Evolutionary conservation across 2,113 vertebrate genomes (phyloP).

Genomic region (Alces alces): DNA sequence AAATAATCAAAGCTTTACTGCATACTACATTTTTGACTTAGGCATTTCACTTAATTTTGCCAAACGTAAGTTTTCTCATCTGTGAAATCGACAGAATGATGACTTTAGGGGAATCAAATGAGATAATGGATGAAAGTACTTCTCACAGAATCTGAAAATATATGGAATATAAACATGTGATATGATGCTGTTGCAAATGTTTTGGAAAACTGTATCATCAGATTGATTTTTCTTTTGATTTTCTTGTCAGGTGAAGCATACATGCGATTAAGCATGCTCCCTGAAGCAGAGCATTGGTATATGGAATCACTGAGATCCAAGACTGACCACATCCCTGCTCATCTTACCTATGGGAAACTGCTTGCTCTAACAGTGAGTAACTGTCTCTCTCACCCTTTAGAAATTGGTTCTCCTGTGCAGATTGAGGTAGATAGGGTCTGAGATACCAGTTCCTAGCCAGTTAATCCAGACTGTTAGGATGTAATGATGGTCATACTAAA

Average conservation of each 20-base stretch:
- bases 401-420: fast-evolving
- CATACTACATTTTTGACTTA: not conserved
- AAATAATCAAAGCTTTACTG: not conserved
- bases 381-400: not conserved
- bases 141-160: not conserved
- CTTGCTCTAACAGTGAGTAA: constrained; percentile 91
- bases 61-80: not conserved
- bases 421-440: not conserved
- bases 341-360: constrained; percentile 96
- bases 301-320: constrained; percentile 93
- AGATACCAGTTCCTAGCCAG: not conserved
- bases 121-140: not conserved
- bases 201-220: not conserved
- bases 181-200: not conserved
- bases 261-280: constrained; percentile 91
- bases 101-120: not conserved
- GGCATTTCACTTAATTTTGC: not conserved
- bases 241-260: constrained; percentile 92
- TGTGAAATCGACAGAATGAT: not conserved
- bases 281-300: constrained; percentile 95
- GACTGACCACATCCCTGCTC: constrained; percentile 96
- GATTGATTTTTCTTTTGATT: not conserved
- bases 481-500: not conserved
- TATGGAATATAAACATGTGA: not conserved
- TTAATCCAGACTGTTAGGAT: not conserved